These are phyloP conservation scores for Mylabris sibirica DNA, from an alignment of 2,888 invertebrate genomes.

Conservation along the genomic window DNA sequence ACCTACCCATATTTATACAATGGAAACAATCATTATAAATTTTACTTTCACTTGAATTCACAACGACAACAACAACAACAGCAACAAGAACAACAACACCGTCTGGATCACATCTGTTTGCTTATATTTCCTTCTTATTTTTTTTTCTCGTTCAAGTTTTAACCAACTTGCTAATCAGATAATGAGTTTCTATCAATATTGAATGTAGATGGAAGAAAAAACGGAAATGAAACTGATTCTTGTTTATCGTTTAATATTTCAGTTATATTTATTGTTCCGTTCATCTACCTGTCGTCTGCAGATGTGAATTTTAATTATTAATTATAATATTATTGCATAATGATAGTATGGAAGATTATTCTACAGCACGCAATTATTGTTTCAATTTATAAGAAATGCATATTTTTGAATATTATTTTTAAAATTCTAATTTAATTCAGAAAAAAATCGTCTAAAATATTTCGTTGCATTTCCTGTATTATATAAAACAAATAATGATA, in stretches of 20 bases:
- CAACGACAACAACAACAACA: slow-evolving; percentile 1
- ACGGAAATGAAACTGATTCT: slow-evolving; percentile 3
- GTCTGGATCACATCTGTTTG: slow-evolving; percentile 33
- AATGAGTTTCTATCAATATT: slow-evolving; percentile 13
- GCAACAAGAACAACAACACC: slow-evolving; percentile 10
- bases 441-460: not conserved
- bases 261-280: not conserved
- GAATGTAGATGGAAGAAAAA: not conserved
- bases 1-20: slow-evolving; percentile 19
- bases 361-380: slow-evolving; percentile 20
- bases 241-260: not conserved
- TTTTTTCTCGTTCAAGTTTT: not conserved
- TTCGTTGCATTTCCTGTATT: not conserved
- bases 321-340: slow-evolving; percentile 21
- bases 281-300: slow-evolving; percentile 26
- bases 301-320: slow-evolving; percentile 28
- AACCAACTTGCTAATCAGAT: slow-evolving; percentile 2
- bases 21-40: slow-evolving; percentile 26
- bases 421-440: slow-evolving; percentile 19
- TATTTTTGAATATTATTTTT: slow-evolving; percentile 25
- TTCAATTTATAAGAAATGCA: slow-evolving; percentile 19
- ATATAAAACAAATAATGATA: not conserved
- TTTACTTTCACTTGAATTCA: slow-evolving; percentile 33
- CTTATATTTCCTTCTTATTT: slow-evolving; percentile 6
- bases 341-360: not conserved